These are phyloP conservation scores for Pagrus major DNA, from an alignment of 2,113 vertebrate genomes.

Conservation along the genomic window DNA sequence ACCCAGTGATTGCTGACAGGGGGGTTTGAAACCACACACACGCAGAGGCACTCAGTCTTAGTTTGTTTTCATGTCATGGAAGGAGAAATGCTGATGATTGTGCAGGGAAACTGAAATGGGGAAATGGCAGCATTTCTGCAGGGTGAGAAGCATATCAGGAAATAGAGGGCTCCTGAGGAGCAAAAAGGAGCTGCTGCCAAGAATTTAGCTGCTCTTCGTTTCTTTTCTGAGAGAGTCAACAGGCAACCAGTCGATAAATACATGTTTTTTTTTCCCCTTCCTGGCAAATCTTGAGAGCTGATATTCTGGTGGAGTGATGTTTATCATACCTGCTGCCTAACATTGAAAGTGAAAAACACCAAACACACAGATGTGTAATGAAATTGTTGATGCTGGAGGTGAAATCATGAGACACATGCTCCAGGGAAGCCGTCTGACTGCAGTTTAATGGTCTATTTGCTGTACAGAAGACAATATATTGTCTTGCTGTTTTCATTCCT, in stretches of 20 bases:
- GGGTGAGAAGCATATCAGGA: slow-evolving; percentile 60
- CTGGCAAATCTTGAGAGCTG: slow-evolving; percentile 47
- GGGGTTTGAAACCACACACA: slow-evolving; percentile 62
- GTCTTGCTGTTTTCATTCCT: slow-evolving; percentile 11
- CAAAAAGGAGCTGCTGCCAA: slow-evolving; percentile 42
- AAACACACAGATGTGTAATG: slow-evolving; percentile 32
- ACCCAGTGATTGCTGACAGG: slow-evolving; percentile 76
- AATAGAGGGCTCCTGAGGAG: slow-evolving; percentile 53
- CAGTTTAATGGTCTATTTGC: slow-evolving; percentile 27
- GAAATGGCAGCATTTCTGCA: slow-evolving; percentile 70
- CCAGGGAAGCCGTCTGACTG: slow-evolving; percentile 29
- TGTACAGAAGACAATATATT: slow-evolving; percentile 2
- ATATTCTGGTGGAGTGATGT: slow-evolving; percentile 50
- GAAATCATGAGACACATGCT: slow-evolving; percentile 41
- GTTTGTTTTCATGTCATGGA: slow-evolving; percentile 79
- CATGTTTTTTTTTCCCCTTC: slow-evolving; percentile 13
- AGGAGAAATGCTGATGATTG: slow-evolving; percentile 77
- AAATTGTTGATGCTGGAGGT: slow-evolving; percentile 40
- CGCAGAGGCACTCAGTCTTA: slow-evolving; percentile 69
- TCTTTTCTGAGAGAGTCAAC: slow-evolving; percentile 59
- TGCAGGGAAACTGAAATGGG: slow-evolving; percentile 62
- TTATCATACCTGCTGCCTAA: slow-evolving; percentile 63
- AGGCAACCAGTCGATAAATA: slow-evolving; percentile 62
- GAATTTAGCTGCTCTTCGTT: slow-evolving; percentile 56
- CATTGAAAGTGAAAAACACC: slow-evolving; percentile 39